Evolutionary conservation across 2,113 vertebrate genomes (phyloP).

Genomic region (Eurypyga helias): DNA sequence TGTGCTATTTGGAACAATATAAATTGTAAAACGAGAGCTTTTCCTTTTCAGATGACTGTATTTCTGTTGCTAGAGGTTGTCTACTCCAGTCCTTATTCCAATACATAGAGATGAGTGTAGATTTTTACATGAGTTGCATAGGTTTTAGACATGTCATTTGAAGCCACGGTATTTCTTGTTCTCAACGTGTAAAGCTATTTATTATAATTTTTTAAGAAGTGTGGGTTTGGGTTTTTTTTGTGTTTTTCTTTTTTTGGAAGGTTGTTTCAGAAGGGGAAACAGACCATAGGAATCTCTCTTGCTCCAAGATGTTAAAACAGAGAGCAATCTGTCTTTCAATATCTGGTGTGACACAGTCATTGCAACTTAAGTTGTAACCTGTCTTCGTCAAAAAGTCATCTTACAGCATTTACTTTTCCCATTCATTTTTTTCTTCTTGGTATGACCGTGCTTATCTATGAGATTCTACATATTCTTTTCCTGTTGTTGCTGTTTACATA

Average conservation of each 20-base stretch:
- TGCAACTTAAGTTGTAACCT: neutral
- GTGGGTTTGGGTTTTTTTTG: too few species aligned
- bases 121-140: neutral
- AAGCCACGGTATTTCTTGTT: neutral
- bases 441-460: neutral
- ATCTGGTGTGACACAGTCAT: neutral
- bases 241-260: neutral
- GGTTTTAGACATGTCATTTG: neutral
- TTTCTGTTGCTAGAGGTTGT: neutral
- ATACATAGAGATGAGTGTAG: neutral
- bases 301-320: neutral
- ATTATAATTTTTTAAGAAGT: neutral
- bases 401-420: neutral
- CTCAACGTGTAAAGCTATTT: neutral
- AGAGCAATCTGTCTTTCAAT: neutral
- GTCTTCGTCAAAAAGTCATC: constrained; percentile 13
- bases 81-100: neutral
- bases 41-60: neutral
- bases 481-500: neutral
- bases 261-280: neutral
- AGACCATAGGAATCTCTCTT: neutral
- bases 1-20: neutral
- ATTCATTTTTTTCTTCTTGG: neutral
- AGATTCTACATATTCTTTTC: neutral
- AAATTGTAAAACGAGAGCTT: neutral